Percentiles rank a stretch among this genome's conserved stretches.
Conservation (phyloP, 2,113 vertebrate genomes). For the Sylvilagus bachmani region DNA sequence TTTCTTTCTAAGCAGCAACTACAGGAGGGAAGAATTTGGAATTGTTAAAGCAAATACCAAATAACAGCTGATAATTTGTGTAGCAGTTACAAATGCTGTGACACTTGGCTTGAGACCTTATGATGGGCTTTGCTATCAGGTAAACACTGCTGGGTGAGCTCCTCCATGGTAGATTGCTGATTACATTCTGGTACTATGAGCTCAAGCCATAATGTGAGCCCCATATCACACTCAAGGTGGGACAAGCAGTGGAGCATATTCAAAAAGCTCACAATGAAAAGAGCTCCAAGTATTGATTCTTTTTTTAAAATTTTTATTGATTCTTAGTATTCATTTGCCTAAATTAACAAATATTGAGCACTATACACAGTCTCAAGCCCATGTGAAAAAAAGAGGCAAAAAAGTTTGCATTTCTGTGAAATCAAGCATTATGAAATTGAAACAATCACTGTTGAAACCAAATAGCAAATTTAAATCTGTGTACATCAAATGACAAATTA, state of each 20-base stretch:
- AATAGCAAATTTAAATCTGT: slow-evolving; percentile 42
- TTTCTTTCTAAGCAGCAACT: slow-evolving; percentile 76
- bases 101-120: slow-evolving; percentile 31
- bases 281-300: neutral
- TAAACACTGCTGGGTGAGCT: neutral
- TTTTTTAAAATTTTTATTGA: neutral
- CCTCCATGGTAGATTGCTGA: neutral
- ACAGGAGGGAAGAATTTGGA: slow-evolving; percentile 68
- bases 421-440: slow-evolving; percentile 29
- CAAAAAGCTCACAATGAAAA: slow-evolving; percentile 31
- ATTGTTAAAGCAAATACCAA: slow-evolving; percentile 59
- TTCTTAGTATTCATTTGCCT: neutral
- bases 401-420: slow-evolving; percentile 59
- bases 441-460: neutral
- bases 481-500: neutral
- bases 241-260: neutral
- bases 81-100: slow-evolving; percentile 49
- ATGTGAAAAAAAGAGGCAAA: slow-evolving; percentile 20
- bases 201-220: neutral
- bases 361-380: neutral
- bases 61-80: slow-evolving; percentile 61
- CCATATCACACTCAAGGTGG: neutral
- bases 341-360: neutral
- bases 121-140: slow-evolving; percentile 51
- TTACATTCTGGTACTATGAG: slow-evolving; percentile 6